phyloP scores from a whole-genome alignment of 2,888 invertebrate genomes.

The Tineola bisselliella region DNA sequence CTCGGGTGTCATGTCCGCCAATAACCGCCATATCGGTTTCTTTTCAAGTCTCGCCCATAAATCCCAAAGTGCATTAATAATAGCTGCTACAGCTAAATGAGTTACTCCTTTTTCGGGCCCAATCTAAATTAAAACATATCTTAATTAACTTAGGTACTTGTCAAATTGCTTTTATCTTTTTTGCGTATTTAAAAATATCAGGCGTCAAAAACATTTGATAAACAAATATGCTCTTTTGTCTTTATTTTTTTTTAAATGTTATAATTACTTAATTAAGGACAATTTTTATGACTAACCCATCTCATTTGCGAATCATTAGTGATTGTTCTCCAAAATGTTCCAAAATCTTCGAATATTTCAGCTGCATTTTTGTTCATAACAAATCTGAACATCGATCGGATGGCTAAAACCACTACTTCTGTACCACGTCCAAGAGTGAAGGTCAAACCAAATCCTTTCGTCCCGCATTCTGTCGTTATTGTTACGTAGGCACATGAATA shows the following conservation, averaged over 20 bases:
- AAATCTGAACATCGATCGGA: slow-evolving; percentile 74
- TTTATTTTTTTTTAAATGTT: too few species aligned
- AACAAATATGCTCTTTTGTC: too few species aligned
- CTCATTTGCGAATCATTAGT: slow-evolving; percentile 90
- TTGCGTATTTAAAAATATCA: neutral
- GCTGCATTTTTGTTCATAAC: slow-evolving; percentile 74
- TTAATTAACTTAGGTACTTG: neutral
- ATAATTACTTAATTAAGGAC: too few species aligned
- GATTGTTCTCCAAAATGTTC: slow-evolving; percentile 79
- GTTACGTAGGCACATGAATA: slow-evolving; percentile 94
- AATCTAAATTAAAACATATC: slow-evolving; percentile 63
- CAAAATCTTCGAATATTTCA: slow-evolving; percentile 82
- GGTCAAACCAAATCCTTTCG: slow-evolving; percentile 82
- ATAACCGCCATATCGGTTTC: slow-evolving; percentile 88
- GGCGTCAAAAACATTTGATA: too few species aligned
- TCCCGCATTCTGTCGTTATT: slow-evolving; percentile 70
- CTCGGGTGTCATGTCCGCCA: slow-evolving; percentile 86
- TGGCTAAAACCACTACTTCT: slow-evolving; percentile 82
- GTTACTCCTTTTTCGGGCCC: slow-evolving; percentile 92
- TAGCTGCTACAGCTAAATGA: slow-evolving; percentile 87
- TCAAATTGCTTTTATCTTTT: neutral
- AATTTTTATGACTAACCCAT: slow-evolving; percentile 90
- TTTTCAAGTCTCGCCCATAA: slow-evolving; percentile 85
- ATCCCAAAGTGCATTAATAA: slow-evolving; percentile 93
- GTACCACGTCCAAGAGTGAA: slow-evolving; percentile 92